Percentiles rank a stretch among this genome's conserved stretches.
phyloP scores from a whole-genome alignment of 2,888 invertebrate genomes.

The Rutpela maculata region DNA sequence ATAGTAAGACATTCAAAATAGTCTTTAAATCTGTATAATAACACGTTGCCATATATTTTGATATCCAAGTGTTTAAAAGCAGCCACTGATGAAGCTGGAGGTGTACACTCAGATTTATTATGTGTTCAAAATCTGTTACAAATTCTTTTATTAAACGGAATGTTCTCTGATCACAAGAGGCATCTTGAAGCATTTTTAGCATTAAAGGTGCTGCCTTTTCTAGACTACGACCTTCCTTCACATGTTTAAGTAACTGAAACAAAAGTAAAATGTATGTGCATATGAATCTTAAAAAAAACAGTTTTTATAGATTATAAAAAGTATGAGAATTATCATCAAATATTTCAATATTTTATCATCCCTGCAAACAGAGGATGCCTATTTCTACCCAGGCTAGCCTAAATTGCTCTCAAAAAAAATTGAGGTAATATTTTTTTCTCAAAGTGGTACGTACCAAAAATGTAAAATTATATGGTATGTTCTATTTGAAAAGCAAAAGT shows the following conservation, averaged over 20 bases:
- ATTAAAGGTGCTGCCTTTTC: constrained; percentile 61
- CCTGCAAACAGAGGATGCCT: no score
- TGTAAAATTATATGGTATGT: no score
- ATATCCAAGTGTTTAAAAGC: constrained; percentile 69
- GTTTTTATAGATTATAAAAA: background rate
- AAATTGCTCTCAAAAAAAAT: no score
- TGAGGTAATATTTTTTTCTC: no score
- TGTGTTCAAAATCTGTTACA: constrained; percentile 61
- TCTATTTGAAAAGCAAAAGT: no score
- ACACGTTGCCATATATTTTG: constrained; percentile 66
- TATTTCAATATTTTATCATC: no score
- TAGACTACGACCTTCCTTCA: constrained; percentile 61
- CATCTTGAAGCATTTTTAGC: constrained; percentile 61
- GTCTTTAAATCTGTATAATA: constrained; percentile 64
- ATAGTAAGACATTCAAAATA: constrained; percentile 63
- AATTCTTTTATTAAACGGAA: constrained; percentile 66
- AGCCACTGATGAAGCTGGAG: constrained; percentile 66
- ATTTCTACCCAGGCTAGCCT: no score
- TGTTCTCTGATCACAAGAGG: constrained; percentile 61
- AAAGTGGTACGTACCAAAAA: no score
- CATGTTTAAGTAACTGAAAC: constrained; percentile 64
- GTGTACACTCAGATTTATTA: constrained; percentile 63
- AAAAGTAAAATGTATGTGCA: constrained; percentile 30
- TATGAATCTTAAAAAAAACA: background rate
- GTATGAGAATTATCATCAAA: no score